phyloP scores from a whole-genome alignment of 2,888 invertebrate species.

The Eurois occulta region DNA sequence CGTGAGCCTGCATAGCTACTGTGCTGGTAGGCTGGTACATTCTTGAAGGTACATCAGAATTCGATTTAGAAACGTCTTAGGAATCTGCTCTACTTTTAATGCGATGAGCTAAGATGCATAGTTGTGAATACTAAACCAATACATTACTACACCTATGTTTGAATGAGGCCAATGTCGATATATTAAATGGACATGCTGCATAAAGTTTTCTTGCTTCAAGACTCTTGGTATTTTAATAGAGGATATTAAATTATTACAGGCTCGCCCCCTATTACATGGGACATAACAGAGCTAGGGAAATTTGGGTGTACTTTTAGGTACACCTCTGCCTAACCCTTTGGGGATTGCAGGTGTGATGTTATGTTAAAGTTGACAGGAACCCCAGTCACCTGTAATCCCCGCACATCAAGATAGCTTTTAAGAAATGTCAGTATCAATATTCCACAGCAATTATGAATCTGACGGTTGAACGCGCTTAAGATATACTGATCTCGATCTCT shows the following conservation, averaged over 20 bases:
- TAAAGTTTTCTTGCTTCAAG: not conserved
- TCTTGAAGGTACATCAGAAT: not conserved
- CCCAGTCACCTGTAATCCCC: not conserved
- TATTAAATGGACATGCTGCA: not conserved
- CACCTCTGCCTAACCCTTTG: not conserved
- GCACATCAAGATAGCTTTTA: not conserved
- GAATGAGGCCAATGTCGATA: not conserved
- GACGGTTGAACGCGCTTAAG: not conserved
- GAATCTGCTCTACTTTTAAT: not conserved
- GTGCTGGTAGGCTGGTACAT: not conserved
- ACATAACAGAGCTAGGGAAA: not conserved
- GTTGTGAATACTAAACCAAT: slow-evolving; percentile 14
- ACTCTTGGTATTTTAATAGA: not conserved
- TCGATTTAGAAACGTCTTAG: not conserved
- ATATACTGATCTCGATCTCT: not conserved
- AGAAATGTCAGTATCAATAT: not conserved
- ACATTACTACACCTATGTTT: not conserved
- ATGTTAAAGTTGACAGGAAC: not conserved
- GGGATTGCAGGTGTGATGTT: not conserved
- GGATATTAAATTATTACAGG: not conserved
- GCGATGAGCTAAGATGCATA: not conserved
- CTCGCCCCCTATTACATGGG: not conserved
- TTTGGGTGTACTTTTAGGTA: not conserved
- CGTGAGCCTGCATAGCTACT: not conserved
- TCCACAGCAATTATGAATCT: not conserved